Evolutionary conservation across 2,797 vertebrate species (phyloP).

Genomic region (Cirrhinus mrigala): DNA sequence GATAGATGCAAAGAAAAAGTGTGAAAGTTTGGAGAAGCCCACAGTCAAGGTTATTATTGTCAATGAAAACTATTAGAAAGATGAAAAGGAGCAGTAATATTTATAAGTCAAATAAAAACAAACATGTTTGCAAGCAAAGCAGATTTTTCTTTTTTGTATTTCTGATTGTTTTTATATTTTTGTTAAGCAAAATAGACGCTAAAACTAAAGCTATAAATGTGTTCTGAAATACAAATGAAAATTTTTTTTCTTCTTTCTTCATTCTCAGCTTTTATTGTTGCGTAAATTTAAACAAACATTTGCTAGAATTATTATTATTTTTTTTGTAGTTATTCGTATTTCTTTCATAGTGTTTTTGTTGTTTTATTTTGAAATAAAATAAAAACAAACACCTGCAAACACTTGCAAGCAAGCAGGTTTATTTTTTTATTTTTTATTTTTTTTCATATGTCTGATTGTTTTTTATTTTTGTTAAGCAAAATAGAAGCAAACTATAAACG

Average conservation of each 20-base stretch:
- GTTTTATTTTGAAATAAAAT: neutral
- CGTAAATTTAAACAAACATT: too few relatives aligned
- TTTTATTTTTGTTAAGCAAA: neutral
- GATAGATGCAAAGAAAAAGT: neutral
- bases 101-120: neutral
- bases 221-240: neutral
- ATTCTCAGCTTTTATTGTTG: too few relatives aligned
- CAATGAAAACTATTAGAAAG: neutral
- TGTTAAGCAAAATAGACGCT: too few relatives aligned
- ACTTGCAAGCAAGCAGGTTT: neutral
- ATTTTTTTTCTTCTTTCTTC: too few relatives aligned
- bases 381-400: neutral
- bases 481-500: too few relatives aligned
- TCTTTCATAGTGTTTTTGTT: too few relatives aligned
- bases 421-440: too few relatives aligned
- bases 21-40: constrained; percentile 1
- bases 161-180: too few relatives aligned
- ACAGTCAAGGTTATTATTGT: neutral
- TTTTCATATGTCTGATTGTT: too few relatives aligned
- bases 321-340: too few relatives aligned
- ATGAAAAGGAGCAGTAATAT: neutral
- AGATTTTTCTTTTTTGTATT: too few relatives aligned
- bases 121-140: neutral
- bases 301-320: too few relatives aligned
- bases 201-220: neutral